Evolutionary conservation across 2,113 vertebrate genomes (phyloP).

Genomic region (Pelecanoides urinatrix): DNA sequence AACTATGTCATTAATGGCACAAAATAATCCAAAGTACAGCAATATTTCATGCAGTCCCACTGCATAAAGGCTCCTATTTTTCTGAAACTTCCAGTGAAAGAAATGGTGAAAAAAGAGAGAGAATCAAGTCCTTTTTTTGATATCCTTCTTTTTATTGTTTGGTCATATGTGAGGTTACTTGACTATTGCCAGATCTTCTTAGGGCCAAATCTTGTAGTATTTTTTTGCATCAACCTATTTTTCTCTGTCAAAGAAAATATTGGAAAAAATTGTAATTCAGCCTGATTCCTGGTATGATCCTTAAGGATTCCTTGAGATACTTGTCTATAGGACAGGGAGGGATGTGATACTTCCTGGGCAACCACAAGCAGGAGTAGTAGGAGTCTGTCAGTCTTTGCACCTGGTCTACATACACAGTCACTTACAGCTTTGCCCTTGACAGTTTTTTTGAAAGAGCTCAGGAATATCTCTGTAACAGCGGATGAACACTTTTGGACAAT

Average conservation of each 20-base stretch:
- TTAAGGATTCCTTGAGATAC: background rate
- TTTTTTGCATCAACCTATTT: background rate
- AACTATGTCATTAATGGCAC: background rate
- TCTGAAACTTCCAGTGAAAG: background rate
- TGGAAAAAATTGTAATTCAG: background rate
- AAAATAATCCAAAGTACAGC: background rate
- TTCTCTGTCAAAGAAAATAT: background rate
- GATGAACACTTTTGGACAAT: background rate
- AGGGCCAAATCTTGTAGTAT: background rate
- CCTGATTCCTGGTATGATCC: background rate
- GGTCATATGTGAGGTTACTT: background rate
- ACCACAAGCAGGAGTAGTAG: background rate
- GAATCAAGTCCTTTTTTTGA: background rate
- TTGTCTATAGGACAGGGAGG: background rate
- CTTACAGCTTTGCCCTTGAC: background rate
- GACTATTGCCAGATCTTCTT: background rate
- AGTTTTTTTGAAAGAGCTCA: background rate
- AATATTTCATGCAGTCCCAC: background rate
- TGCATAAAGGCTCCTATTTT: background rate
- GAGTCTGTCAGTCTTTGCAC: background rate
- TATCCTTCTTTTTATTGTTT: background rate
- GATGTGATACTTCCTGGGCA: background rate
- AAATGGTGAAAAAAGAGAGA: accelerated
- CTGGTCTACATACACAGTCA: background rate
- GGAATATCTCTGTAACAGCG: background rate